Evolutionary conservation across 2,113 vertebrate species (phyloP).

Genomic region (Vombatus ursinus): DNA sequence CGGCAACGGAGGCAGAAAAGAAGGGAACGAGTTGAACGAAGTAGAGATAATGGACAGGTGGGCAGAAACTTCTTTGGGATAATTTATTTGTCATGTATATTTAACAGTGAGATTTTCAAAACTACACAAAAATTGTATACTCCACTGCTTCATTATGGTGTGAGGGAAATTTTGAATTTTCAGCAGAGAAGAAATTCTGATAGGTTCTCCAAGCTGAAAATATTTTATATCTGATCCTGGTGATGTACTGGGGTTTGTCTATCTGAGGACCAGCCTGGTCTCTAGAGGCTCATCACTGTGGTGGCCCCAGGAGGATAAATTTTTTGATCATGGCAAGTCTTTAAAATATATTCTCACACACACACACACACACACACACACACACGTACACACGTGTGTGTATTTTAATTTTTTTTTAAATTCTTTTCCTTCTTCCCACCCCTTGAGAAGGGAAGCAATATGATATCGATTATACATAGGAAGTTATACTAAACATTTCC

Average conservation of each 20-base stretch:
- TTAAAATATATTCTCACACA: too few relatives aligned
- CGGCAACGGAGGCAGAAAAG: constrained; percentile 81
- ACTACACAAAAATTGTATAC: not conserved
- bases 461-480: not conserved
- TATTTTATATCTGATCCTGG: not conserved
- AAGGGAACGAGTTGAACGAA: constrained; percentile 61
- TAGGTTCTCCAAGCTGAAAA: not conserved
- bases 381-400: too few relatives aligned
- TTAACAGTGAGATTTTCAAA: not conserved
- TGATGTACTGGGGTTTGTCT: not conserved
- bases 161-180: not conserved
- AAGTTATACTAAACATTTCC: not conserved
- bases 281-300: not conserved
- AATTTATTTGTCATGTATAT: constrained; percentile 13
- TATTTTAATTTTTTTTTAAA: not conserved
- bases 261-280: not conserved
- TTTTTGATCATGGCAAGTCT: not conserved
- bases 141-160: not conserved
- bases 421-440: not conserved
- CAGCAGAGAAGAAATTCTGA: not conserved
- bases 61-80: constrained; percentile 19
- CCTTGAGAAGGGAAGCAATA: not conserved
- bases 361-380: too few relatives aligned
- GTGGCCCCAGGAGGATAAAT: not conserved
- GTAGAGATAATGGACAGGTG: constrained; percentile 36